These are phyloP conservation scores for Rhogogaster chlorosoma DNA, from an alignment of 2,888 invertebrate genomes.

Conservation along the genomic window DNA sequence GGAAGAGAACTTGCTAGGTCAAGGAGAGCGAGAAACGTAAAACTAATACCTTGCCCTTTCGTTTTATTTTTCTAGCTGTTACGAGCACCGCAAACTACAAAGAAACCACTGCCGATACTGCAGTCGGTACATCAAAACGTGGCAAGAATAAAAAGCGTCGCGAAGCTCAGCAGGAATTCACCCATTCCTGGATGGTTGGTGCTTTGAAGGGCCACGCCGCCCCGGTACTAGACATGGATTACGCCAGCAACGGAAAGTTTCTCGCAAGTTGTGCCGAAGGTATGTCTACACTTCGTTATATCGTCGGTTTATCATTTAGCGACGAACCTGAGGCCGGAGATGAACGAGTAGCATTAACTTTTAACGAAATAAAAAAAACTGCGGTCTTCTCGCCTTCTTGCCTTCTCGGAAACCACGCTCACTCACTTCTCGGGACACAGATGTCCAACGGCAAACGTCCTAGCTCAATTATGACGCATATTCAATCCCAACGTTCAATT, in stretches of 20 bases:
- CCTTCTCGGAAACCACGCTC: background rate
- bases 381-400: background rate
- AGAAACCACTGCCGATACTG: conserved; percentile 59
- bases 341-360: conserved; percentile 5
- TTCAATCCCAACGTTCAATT: background rate
- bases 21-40: background rate
- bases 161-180: conserved; percentile 72
- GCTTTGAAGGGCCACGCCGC: conserved; percentile 91
- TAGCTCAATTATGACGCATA: background rate
- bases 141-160: conserved; percentile 72
- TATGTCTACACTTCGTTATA: conserved; percentile 77
- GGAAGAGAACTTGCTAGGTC: background rate
- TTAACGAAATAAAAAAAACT: background rate
- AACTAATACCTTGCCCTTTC: background rate
- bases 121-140: conserved; percentile 64
- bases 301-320: background rate
- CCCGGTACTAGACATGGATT: conserved; percentile 87
- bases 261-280: conserved; percentile 92
- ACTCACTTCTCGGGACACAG: background rate
- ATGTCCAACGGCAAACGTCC: background rate
- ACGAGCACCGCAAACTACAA: conserved; percentile 79
- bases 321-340: conserved; percentile 9
- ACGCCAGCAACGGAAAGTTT: conserved; percentile 92
- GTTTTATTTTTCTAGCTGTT: conserved; percentile 76
- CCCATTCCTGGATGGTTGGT: conserved; percentile 85